phyloP scores from a whole-genome alignment of 2,888 invertebrate species.

The Mythimna vitellina region DNA sequence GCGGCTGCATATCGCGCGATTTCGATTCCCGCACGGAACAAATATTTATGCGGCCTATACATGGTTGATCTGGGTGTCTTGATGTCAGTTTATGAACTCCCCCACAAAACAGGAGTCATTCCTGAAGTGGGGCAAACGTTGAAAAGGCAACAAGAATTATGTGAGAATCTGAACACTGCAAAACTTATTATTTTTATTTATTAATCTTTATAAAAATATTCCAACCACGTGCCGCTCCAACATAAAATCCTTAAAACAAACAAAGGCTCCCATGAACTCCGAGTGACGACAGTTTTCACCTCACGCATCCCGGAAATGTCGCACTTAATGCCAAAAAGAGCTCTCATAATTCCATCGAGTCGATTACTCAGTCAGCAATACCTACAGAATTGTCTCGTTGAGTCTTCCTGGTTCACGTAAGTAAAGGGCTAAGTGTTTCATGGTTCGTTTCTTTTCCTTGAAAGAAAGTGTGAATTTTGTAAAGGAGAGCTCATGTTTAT shows the following conservation, averaged over 20 bases:
- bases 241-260: slow-evolving; percentile 19
- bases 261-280: slow-evolving; percentile 17
- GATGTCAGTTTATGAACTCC: too few relatives aligned
- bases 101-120: too few relatives aligned
- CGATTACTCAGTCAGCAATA: slow-evolving; percentile 3
- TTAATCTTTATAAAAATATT: background rate
- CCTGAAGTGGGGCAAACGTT: too few relatives aligned
- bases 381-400: slow-evolving; percentile 5
- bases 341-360: slow-evolving; percentile 5
- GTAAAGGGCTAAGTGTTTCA: background rate
- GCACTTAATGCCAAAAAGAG: slow-evolving; percentile 28
- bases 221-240: slow-evolving; percentile 5
- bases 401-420: slow-evolving; percentile 54
- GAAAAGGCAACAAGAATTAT: background rate
- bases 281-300: slow-evolving; percentile 35
- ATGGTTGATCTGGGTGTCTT: too few relatives aligned
- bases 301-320: slow-evolving; percentile 37
- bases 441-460: background rate
- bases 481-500: background rate
- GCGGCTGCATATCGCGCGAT: too few relatives aligned
- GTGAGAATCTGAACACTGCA: background rate
- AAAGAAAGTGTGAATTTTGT: background rate
- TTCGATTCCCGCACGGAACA: too few relatives aligned
- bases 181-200: too few relatives aligned
- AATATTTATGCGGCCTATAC: too few relatives aligned